phyloP scores from a whole-genome alignment of 2,888 invertebrate genomes.

The Orthosia gracilis region DNA sequence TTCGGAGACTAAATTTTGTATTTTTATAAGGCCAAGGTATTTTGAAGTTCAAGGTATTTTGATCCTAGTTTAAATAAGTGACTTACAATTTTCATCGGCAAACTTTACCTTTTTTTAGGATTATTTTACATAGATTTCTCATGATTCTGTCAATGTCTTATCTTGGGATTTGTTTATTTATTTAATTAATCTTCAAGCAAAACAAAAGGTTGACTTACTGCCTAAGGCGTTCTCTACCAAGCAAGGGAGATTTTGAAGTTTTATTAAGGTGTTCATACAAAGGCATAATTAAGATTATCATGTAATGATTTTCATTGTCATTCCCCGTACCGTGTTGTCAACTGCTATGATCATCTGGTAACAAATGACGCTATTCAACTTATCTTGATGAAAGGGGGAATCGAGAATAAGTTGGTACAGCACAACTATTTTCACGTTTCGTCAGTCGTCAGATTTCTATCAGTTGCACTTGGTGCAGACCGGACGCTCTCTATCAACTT shows the following conservation, averaged over 20 bases:
- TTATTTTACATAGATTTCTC: too few species aligned
- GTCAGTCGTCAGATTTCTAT: too few species aligned
- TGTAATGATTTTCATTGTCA: background rate
- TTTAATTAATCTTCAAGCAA: background rate
- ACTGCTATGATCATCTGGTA: background rate
- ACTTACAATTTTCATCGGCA: too few species aligned
- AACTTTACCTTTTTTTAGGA: too few species aligned
- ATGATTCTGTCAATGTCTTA: too few species aligned
- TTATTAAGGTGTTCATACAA: background rate
- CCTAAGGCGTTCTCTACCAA: background rate
- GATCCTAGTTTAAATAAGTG: too few species aligned
- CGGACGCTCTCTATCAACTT: too few species aligned
- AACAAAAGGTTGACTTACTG: background rate
- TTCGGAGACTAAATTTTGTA: too few species aligned
- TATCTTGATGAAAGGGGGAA: slow-evolving; percentile 5
- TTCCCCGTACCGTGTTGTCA: background rate
- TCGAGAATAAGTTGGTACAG: background rate
- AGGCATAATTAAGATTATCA: slow-evolving; percentile 3
- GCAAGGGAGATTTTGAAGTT: background rate
- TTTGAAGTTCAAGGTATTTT: too few species aligned
- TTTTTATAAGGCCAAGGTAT: too few species aligned
- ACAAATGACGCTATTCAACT: background rate
- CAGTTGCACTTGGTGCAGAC: too few species aligned
- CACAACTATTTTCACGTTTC: too few species aligned
- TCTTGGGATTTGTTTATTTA: background rate